These are phyloP conservation scores for Xylocopa sonorina DNA, from an alignment of 1,140 invertebrate species.

Conservation along the genomic window DNA sequence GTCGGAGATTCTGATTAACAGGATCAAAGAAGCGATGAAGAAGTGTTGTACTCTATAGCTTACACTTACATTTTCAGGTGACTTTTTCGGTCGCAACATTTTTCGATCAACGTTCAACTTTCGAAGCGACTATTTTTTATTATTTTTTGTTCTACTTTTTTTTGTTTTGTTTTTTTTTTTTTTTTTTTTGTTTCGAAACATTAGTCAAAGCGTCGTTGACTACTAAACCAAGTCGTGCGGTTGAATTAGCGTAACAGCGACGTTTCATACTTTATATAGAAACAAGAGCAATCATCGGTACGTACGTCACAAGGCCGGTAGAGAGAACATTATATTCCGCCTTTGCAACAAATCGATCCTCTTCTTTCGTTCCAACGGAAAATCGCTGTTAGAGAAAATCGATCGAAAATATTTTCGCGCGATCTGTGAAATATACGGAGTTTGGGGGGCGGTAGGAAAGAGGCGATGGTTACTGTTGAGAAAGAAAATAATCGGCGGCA, in stretches of 20 bases:
- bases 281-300: conserved; percentile 9
- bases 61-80: conserved; percentile 49
- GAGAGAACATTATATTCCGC: not conserved
- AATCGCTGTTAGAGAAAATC: not conserved
- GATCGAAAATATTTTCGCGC: conserved; percentile 6
- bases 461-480: no score
- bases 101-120: conserved; percentile 22
- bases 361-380: conserved; percentile 8
- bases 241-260: no score
- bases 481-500: not conserved
- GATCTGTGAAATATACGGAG: conserved; percentile 24
- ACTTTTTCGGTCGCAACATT: conserved; percentile 20
- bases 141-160: no score
- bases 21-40: conserved; percentile 10
- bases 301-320: conserved; percentile 1
- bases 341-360: conserved; percentile 21
- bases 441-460: no score
- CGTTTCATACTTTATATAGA: conserved; percentile 7
- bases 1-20: not conserved
- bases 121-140: no score
- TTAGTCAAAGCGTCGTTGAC: no score
- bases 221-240: no score
- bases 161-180: not conserved
- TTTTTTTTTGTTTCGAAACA: not conserved
- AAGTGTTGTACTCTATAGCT: conserved; percentile 19